These are phyloP conservation scores for Sycophila sp. DNA, from an alignment of 1,140 invertebrate genomes.

Conservation along the genomic window DNA sequence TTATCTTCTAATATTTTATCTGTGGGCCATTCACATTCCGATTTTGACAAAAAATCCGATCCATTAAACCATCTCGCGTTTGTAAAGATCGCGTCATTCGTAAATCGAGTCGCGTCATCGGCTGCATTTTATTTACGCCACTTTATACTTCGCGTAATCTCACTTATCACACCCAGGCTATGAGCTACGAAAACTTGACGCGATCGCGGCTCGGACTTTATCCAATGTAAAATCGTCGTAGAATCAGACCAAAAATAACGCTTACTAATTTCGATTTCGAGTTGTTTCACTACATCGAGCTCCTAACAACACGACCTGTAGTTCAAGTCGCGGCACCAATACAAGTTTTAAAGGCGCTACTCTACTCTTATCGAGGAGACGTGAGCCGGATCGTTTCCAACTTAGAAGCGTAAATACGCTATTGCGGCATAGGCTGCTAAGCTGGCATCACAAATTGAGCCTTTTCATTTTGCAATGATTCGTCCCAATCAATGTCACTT, in stretches of 20 bases:
- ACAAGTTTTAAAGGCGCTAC: conserved; percentile 30
- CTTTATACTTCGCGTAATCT: neutral
- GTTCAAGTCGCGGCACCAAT: no score
- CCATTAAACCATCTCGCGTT: neutral
- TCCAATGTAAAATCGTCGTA: neutral
- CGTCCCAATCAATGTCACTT: conserved; percentile 30
- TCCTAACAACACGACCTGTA: conserved; percentile 30
- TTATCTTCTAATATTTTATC: neutral
- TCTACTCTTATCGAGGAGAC: neutral
- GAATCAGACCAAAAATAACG: conserved; percentile 32
- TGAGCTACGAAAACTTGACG: neutral
- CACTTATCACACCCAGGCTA: neutral
- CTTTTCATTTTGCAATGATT: neutral
- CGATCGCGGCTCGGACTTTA: neutral
- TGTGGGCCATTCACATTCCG: neutral
- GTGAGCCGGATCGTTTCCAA: neutral
- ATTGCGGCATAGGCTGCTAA: neutral
- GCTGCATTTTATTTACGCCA: neutral
- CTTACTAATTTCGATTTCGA: neutral
- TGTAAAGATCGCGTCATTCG: neutral
- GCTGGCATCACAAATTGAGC: neutral
- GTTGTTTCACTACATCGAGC: neutral
- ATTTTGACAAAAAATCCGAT: neutral
- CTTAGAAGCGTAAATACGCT: neutral
- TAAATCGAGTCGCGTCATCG: neutral